A percentile compares a stretch with the other conserved stretches of the same genome.
Conservation (phyloP, 2,113 vertebrate species). For the Mormoops blainvillei region DNA sequence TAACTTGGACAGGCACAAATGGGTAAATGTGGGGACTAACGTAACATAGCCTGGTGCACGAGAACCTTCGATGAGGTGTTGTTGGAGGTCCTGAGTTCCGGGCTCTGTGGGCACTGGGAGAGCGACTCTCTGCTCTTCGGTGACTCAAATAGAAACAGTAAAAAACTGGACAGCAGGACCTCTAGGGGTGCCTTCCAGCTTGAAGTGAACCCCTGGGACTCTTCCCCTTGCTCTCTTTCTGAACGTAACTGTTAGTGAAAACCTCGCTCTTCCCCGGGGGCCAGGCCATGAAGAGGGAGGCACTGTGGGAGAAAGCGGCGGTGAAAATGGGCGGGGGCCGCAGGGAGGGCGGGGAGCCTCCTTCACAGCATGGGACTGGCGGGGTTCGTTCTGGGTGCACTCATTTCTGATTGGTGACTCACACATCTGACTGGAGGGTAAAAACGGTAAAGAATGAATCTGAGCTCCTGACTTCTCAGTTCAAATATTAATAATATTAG, state of each 20-base stretch:
- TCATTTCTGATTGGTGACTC: not conserved
- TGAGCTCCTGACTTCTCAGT: not conserved
- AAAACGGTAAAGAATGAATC: not conserved
- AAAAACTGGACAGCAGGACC: not conserved
- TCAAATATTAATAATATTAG: not conserved
- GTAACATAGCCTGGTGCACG: too few species aligned
- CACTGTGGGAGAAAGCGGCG: not conserved
- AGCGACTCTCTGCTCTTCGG: not conserved
- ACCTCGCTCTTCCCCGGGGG: not conserved
- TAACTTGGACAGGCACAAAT: too few species aligned
- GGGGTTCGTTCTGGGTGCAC: not conserved
- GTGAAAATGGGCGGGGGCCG: not conserved
- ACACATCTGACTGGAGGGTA: too few species aligned
- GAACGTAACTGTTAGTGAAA: not conserved
- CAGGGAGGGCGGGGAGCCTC: not conserved
- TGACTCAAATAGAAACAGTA: not conserved
- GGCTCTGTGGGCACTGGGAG: not conserved
- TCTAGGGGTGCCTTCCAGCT: not conserved
- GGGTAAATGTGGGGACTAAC: too few species aligned
- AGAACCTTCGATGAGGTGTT: not conserved
- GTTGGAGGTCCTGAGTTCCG: rapidly evolving
- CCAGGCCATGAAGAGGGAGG: not conserved
- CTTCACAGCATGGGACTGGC: not conserved
- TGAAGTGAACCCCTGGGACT: not conserved
- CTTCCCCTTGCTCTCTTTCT: not conserved